These are phyloP conservation scores for Heliconius cydno DNA, from an alignment of 2,888 invertebrate species.

Conservation along the genomic window DNA sequence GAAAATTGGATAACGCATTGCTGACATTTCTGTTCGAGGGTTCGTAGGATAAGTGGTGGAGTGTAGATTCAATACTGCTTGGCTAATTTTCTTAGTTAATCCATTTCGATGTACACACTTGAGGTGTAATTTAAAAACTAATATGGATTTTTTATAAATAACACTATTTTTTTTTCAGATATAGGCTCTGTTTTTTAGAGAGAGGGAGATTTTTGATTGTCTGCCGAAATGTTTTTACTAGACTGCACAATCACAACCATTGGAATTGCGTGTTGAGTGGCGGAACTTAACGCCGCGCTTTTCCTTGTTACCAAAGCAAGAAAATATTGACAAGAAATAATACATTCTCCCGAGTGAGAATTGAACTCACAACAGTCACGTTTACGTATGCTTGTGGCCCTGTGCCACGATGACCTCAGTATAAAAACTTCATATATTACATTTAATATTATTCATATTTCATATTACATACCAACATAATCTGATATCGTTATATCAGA, in stretches of 20 bases:
- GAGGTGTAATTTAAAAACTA: no score
- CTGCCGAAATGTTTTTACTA: no score
- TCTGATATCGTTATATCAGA: background rate
- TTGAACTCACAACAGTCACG: no score
- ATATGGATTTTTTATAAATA: background rate
- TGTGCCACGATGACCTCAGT: no score
- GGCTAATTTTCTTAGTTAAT: background rate
- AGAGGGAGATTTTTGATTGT: background rate
- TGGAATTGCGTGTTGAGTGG: no score
- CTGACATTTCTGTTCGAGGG: constrained; percentile 28
- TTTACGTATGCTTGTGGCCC: no score
- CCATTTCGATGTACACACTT: background rate
- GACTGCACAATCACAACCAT: no score
- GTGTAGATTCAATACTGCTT: constrained; percentile 16
- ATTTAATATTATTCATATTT: background rate
- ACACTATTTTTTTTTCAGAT: background rate
- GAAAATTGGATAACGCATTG: constrained; percentile 21
- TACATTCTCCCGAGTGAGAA: no score
- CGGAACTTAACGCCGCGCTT: no score
- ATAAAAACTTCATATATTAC: no score
- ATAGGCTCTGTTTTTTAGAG: background rate
- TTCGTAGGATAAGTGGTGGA: background rate
- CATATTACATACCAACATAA: background rate
- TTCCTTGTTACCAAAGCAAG: no score
- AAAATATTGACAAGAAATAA: no score